Evolutionary conservation across 2,888 invertebrate species (phyloP).

Genomic region (Yponomeuta sedellus): DNA sequence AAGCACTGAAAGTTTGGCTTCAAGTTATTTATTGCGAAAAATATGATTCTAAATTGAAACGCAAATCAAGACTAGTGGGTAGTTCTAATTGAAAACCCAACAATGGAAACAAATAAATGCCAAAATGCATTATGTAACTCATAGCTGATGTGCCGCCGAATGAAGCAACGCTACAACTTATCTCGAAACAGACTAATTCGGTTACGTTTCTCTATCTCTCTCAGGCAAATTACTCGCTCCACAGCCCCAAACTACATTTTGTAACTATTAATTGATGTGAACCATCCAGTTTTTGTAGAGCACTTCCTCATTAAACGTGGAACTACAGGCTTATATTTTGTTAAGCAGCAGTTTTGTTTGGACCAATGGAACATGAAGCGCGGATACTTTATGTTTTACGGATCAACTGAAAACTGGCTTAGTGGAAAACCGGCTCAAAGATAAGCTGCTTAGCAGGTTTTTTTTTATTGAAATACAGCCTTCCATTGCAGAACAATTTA

Average conservation of each 20-base stretch:
- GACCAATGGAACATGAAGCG: background rate
- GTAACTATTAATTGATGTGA: conserved; percentile 52
- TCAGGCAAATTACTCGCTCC: background rate
- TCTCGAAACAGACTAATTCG: background rate
- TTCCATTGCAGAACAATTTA: background rate
- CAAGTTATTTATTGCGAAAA: background rate
- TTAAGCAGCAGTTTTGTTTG: conserved; percentile 25
- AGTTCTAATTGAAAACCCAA: background rate
- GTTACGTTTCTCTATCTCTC: background rate
- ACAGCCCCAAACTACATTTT: conserved; percentile 31
- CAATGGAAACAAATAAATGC: background rate
- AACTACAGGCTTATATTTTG: conserved; percentile 37
- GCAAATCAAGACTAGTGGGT: background rate
- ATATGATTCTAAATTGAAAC: background rate
- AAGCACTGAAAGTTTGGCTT: background rate
- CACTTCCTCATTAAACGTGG: conserved; percentile 69
- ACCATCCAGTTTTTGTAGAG: conserved; percentile 55
- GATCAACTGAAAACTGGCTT: too few relatives aligned
- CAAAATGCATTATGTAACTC: background rate
- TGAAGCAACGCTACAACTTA: background rate
- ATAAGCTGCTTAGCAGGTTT: background rate
- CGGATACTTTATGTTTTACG: background rate
- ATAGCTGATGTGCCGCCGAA: background rate
- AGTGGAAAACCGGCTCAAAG: background rate
- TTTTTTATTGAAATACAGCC: conserved; percentile 1